Percentiles rank a stretch among this genome's conserved stretches.
Evolutionary conservation across 2,888 invertebrate genomes (phyloP).

Genomic region (Drosophila meridionalis): DNA sequence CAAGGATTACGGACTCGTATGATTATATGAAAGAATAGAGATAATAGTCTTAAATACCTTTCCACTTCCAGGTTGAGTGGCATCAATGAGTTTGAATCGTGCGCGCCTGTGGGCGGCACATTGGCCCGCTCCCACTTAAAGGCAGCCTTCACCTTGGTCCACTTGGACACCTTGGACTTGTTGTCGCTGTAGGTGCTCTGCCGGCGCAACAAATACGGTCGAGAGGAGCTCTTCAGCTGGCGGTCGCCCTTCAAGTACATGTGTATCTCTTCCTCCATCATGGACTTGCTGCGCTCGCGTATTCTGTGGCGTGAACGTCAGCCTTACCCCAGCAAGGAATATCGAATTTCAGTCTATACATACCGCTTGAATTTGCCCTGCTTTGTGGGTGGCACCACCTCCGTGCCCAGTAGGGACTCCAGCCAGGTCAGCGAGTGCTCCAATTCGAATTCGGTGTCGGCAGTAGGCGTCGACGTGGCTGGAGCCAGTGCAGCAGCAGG

Average conservation of each 20-base stretch:
- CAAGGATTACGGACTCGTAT: background rate
- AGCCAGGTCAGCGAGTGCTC: slow-evolving; percentile 87
- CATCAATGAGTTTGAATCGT: slow-evolving; percentile 84
- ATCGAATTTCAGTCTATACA: background rate
- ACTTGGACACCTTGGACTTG: slow-evolving; percentile 88
- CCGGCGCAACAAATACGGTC: slow-evolving; percentile 77
- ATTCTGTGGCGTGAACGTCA: slow-evolving; percentile 53
- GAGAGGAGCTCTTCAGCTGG: slow-evolving; percentile 59
- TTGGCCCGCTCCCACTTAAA: slow-evolving; percentile 94
- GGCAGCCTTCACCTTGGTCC: slow-evolving; percentile 95
- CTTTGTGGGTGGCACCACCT: slow-evolving; percentile 86
- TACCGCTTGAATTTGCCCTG: slow-evolving; percentile 85
- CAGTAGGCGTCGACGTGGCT: slow-evolving; percentile 11
- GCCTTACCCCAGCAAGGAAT: background rate
- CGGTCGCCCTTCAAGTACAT: slow-evolving; percentile 70
- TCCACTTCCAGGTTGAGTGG: slow-evolving; percentile 86
- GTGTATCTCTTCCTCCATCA: slow-evolving; percentile 88
- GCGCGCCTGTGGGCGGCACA: slow-evolving; percentile 84
- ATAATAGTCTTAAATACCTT: slow-evolving; percentile 51
- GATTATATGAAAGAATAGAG: background rate
- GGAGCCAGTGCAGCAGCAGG: background rate
- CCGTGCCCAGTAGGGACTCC: slow-evolving; percentile 88
- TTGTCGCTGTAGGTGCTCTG: slow-evolving; percentile 84
- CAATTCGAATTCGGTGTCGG: slow-evolving; percentile 83
- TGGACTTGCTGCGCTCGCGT: slow-evolving; percentile 89